A percentile compares a stretch with the other conserved stretches of the same genome.
Evolutionary conservation across 2,888 invertebrate species (phyloP).

Genomic region (Dinocampus coccinellae): DNA sequence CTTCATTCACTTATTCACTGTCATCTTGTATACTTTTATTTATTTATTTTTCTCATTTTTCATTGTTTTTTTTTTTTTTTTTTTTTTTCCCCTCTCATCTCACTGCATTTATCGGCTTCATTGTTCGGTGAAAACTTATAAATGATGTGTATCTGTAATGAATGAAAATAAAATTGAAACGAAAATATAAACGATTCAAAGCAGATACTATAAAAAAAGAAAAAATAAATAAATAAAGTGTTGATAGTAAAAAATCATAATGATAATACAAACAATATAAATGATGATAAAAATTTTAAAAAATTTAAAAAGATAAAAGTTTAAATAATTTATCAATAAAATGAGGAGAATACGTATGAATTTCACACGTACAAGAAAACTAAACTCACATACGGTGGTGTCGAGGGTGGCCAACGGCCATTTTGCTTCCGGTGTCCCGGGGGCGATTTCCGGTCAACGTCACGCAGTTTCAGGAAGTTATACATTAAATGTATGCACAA

Average conservation of each 20-base stretch:
- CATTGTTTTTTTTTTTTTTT: background rate
- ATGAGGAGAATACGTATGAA: conserved; percentile 58
- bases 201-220: too few relatives aligned
- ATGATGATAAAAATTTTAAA: background rate
- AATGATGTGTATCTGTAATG: background rate
- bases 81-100: background rate
- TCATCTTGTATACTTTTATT: background rate
- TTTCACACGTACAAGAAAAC: conserved; percentile 39
- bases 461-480: conserved; percentile 62
- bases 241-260: background rate
- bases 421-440: conserved; percentile 68
- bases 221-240: background rate
- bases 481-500: conserved; percentile 20
- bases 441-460: conserved; percentile 67
- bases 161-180: conserved; percentile 11
- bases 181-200: too few relatives aligned
- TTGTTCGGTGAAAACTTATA: background rate
- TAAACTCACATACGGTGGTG: background rate
- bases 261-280: background rate
- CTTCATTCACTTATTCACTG: background rate
- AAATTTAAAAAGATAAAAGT: background rate
- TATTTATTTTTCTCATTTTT: background rate
- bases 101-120: background rate
- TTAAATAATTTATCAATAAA: conserved; percentile 50
- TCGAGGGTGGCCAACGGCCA: conserved; percentile 55